These are phyloP conservation scores for Poecilus cupreus DNA, from an alignment of 2,888 invertebrate genomes.

Conservation along the genomic window DNA sequence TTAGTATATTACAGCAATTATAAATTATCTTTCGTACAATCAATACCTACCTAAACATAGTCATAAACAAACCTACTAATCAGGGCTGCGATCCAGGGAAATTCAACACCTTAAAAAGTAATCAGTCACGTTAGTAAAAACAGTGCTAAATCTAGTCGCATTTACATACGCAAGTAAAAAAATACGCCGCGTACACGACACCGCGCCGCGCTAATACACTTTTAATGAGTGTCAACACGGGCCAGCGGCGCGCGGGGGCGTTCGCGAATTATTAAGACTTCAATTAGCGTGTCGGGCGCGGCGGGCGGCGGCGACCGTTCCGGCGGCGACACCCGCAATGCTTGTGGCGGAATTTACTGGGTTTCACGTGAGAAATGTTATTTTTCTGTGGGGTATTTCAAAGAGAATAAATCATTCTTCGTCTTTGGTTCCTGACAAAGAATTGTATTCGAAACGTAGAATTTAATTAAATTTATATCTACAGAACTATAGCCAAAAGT, in stretches of 20 bases:
- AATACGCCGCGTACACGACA: background rate
- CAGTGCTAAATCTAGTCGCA: background rate
- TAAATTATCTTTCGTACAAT: constrained; percentile 19
- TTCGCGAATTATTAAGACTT: constrained; percentile 49
- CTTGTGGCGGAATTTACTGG: background rate
- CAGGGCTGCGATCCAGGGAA: background rate
- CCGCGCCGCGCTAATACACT: constrained; percentile 24
- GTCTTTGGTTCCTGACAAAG: no score
- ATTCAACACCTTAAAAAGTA: constrained; percentile 41
- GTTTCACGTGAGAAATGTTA: constrained; percentile 14
- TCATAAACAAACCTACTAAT: constrained; percentile 26
- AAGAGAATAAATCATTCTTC: no score
- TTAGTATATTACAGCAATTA: constrained; percentile 11
- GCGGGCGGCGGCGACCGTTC: background rate
- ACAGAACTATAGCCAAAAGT: no score
- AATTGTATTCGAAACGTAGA: no score
- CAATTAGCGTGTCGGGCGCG: constrained; percentile 26
- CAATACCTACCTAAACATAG: constrained; percentile 13
- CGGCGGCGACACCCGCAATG: background rate
- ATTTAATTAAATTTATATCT: no score
- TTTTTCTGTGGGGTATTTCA: background rate
- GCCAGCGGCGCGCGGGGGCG: background rate
- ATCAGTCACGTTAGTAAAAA: constrained; percentile 30
- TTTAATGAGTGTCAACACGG: constrained; percentile 44
- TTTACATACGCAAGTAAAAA: constrained; percentile 27